These are phyloP conservation scores for Drosophila pseudotalamancana DNA, from an alignment of 2,888 invertebrate genomes.

Conservation along the genomic window DNA sequence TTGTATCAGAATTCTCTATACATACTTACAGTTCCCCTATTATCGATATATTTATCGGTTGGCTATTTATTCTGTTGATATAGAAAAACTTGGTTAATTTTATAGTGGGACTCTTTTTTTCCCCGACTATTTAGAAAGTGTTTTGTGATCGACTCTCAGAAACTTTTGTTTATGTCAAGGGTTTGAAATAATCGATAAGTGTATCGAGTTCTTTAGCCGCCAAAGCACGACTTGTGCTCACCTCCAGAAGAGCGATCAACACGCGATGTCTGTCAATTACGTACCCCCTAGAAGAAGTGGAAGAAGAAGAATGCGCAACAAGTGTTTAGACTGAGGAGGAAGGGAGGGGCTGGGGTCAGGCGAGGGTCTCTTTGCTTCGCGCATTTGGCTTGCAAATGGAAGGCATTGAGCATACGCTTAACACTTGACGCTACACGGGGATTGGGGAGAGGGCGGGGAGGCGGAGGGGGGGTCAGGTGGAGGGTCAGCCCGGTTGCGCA, in stretches of 20 bases:
- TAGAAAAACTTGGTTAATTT: too few relatives aligned
- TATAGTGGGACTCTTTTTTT: too few relatives aligned
- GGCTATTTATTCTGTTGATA: too few relatives aligned
- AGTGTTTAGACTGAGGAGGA: neutral
- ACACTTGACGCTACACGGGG: constrained; percentile 24
- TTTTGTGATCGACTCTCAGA: too few relatives aligned
- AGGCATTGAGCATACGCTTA: constrained; percentile 55
- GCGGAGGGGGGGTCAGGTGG: neutral
- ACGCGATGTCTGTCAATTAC: constrained; percentile 3
- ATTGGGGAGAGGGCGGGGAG: neutral
- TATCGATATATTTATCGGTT: constrained; percentile 4
- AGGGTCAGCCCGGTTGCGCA: constrained; percentile 6
- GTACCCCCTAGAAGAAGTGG: neutral
- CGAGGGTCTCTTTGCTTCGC: too few relatives aligned
- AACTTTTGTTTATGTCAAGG: too few relatives aligned
- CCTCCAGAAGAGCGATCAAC: neutral
- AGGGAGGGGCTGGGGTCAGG: neutral
- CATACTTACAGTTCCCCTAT: too few relatives aligned
- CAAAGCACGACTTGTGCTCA: neutral
- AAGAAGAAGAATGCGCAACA: neutral
- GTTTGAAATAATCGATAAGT: too few relatives aligned
- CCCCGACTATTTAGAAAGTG: too few relatives aligned
- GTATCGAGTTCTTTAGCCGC: neutral
- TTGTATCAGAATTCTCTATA: too few relatives aligned
- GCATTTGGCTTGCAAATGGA: constrained; percentile 53